A percentile compares a stretch with the other conserved stretches of the same genome.
Conservation (phyloP, 2,888 invertebrate species). For the Meta bourneti region DNA sequence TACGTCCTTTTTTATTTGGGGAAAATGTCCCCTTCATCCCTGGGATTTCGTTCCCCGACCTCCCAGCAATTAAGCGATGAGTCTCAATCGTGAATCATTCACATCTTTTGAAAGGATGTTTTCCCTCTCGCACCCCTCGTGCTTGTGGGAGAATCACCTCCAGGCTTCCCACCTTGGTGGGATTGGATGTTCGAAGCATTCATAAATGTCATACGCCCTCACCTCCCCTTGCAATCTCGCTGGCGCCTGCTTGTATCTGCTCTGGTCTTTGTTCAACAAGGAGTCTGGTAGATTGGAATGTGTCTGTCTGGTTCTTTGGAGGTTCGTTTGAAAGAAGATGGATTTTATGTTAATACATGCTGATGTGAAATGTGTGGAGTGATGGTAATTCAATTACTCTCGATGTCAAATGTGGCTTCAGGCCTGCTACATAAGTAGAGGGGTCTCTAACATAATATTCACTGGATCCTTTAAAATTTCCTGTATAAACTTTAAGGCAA, state of each 20-base stretch:
- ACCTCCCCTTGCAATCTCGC: not conserved
- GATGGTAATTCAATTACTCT: too few relatives aligned
- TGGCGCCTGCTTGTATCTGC: slow-evolving; percentile 20
- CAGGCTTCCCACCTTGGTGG: not conserved
- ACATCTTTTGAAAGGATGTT: slow-evolving; percentile 26
- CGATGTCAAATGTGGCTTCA: too few relatives aligned
- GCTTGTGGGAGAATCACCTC: not conserved
- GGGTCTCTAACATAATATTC: too few relatives aligned
- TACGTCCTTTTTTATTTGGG: not conserved
- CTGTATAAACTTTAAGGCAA: too few relatives aligned
- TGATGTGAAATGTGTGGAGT: too few relatives aligned
- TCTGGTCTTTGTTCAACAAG: not conserved
- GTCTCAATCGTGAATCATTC: slow-evolving; percentile 41
- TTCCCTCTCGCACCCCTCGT: not conserved
- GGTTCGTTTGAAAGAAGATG: too few relatives aligned
- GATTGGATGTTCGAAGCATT: slow-evolving; percentile 27
- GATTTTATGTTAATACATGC: too few relatives aligned
- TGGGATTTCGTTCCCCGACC: not conserved
- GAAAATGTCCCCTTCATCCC: not conserved
- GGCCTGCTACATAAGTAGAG: too few relatives aligned
- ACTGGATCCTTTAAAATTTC: too few relatives aligned
- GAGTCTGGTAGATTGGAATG: too few relatives aligned
- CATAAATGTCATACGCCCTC: slow-evolving; percentile 31
- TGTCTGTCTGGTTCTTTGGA: too few relatives aligned
- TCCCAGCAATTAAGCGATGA: slow-evolving; percentile 46